These are phyloP conservation scores for Perca flavescens DNA, from an alignment of 2,113 vertebrate genomes.

Conservation along the genomic window DNA sequence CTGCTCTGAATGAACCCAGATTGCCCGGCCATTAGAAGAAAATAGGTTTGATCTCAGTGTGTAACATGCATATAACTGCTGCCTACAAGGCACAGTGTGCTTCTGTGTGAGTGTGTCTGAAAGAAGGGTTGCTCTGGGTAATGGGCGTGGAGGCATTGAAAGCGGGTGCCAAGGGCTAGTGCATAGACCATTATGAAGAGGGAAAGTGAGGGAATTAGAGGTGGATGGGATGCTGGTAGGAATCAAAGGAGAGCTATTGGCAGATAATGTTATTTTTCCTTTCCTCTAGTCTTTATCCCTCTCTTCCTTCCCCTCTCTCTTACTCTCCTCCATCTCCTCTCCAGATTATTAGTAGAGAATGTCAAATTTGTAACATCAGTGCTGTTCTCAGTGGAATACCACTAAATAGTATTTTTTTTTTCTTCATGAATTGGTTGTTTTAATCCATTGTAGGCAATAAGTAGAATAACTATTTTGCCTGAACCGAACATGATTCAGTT, in stretches of 20 bases:
- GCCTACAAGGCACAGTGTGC: slow-evolving; percentile 48
- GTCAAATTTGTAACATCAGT: slow-evolving; percentile 20
- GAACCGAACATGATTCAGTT: background rate
- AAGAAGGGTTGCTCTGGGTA: slow-evolving; percentile 41
- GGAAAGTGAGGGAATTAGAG: slow-evolving; percentile 30
- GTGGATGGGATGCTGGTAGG: slow-evolving; percentile 18
- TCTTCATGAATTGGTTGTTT: background rate
- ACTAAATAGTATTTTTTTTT: slow-evolving; percentile 3
- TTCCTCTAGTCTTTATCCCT: background rate
- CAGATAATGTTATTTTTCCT: background rate
- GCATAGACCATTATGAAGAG: slow-evolving; percentile 21
- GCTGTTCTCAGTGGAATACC: background rate
- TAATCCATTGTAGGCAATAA: background rate
- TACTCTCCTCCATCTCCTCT: background rate
- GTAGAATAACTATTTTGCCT: background rate
- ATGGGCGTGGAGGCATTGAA: slow-evolving; percentile 42
- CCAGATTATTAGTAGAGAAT: background rate
- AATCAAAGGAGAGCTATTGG: slow-evolving; percentile 37
- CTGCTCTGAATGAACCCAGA: slow-evolving; percentile 54
- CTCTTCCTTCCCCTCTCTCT: background rate
- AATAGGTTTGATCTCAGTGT: slow-evolving; percentile 54
- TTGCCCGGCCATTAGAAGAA: slow-evolving; percentile 49
- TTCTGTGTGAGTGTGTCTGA: slow-evolving; percentile 34
- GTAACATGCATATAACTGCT: slow-evolving; percentile 45
- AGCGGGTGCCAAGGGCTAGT: slow-evolving; percentile 5